A percentile compares a stretch with the other conserved stretches of the same genome.
phyloP scores from a whole-genome alignment of 2,888 invertebrate genomes.

The Diarsia brunnea region DNA sequence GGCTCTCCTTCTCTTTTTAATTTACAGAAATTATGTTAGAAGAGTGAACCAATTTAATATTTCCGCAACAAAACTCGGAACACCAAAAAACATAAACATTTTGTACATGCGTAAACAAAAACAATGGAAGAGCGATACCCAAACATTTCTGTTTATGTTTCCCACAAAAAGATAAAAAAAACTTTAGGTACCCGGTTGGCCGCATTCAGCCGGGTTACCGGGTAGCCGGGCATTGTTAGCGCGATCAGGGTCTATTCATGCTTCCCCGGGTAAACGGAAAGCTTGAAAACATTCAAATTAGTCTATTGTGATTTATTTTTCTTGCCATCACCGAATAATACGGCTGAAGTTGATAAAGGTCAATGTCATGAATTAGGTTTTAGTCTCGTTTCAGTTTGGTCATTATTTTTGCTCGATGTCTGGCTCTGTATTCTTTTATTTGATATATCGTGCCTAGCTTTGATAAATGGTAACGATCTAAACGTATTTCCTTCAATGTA shows the following conservation, averaged over 20 bases:
- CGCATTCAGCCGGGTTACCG: conserved; percentile 76
- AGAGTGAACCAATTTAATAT: conserved; percentile 68
- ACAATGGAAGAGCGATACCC: conserved; percentile 82
- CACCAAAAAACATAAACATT: conserved; percentile 73
- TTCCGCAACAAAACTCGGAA: conserved; percentile 62
- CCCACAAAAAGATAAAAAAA: conserved; percentile 79
- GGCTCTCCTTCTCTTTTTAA: conserved; percentile 32
- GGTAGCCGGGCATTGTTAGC: conserved; percentile 80
- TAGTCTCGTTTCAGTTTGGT: conserved; percentile 9
- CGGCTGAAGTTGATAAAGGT: conserved; percentile 74
- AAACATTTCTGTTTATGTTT: conserved; percentile 85
- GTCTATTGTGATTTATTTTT: conserved; percentile 86
- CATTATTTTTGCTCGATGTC: conserved; percentile 42
- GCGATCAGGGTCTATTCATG: conserved; percentile 83
- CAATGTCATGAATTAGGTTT: conserved; percentile 70
- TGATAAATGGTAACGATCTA: conserved; percentile 46
- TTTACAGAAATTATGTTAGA: conserved; percentile 52
- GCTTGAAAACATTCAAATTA: conserved; percentile 87
- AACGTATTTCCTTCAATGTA: conserved; percentile 37
- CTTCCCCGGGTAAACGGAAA: conserved; percentile 79
- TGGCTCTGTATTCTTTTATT: conserved; percentile 47
- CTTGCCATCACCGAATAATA: conserved; percentile 78
- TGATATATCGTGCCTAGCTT: conserved; percentile 47
- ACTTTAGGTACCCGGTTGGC: conserved; percentile 75
- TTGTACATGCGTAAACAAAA: conserved; percentile 79